Base-by-base conservation (phyloP, 2,888 invertebrate genomes). In the Ophioninae sp. region DNA sequence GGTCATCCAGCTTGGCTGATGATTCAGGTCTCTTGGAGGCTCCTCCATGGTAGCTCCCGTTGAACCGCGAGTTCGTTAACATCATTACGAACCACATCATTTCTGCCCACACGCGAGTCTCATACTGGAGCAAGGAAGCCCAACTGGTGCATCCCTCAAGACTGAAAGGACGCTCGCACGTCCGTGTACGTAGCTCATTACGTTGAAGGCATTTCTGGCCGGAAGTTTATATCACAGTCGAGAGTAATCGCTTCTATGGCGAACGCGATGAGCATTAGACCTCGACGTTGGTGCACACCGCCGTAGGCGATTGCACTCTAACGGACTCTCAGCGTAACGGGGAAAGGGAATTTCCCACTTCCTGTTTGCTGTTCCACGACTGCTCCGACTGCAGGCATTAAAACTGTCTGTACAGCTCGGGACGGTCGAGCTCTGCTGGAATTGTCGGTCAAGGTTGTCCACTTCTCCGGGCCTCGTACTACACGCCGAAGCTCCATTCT, bases 401-500 rank as follows among this genome's bases (percentile, higher is more conserved):
- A 79, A 79, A 84, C 79, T 76, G 84, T 79, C 81, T 76, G 79
- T 76, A 70, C 79, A 78, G 65, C 50, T 50, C 59, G 68, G 30
- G 44, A 67, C 79, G 84, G 56, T 81, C 81, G 81, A 68, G 70
- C 83, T 81, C 81, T 44, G 81, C 81, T 44, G 81, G 79, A 81
- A 81, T 84, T 84, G 79, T 84, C 84, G 84, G 84, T 84, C 84
- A 84, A 84, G 84, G 84, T 84, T 84, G 81, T 76, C 81, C 84
- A 64, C 79, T 84, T 84, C 81, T 79, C 76, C 79, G 30, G 75
- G 39, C 72, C 79, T 78, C 73, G 67, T 67, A 74, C 67, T 73
- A 68, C 61, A 57, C 41, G 44, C 44, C 44, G 30, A 56, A 67
- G 44, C 73, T 59, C 57, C 65, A 72, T 72, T 68, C 61, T 41